Percentiles rank a stretch among this genome's conserved stretches.
phyloP scores from a whole-genome alignment of 2,113 vertebrate genomes.

The Gracilinanus agilis region DNA sequence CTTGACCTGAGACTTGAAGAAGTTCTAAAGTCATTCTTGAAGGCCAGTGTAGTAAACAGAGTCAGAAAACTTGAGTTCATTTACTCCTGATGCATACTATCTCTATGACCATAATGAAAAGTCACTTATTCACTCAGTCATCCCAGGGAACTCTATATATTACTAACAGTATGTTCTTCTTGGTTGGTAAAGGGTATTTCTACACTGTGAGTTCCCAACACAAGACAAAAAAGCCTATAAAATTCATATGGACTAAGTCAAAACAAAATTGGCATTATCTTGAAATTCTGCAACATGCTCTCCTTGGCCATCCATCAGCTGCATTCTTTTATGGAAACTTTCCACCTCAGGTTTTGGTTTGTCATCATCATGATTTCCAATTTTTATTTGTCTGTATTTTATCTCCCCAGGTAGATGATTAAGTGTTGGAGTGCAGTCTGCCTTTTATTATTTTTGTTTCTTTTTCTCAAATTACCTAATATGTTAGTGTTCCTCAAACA shows the following conservation, averaged over 20 bases:
- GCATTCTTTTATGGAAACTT: neutral
- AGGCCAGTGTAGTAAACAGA: neutral
- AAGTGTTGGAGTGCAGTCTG: neutral
- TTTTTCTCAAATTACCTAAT: neutral
- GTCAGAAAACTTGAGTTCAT: neutral
- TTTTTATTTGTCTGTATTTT: neutral
- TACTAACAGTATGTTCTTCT: neutral
- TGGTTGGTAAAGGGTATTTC: neutral
- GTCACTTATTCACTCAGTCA: neutral
- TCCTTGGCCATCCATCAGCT: constrained; percentile 17
- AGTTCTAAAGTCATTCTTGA: neutral
- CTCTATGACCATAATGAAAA: neutral
- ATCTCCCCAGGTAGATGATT: constrained; percentile 2
- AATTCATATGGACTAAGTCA: constrained; percentile 1
- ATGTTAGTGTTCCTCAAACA: neutral
- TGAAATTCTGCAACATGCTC: constrained; percentile 8
- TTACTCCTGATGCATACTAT: neutral
- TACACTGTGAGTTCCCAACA: neutral
- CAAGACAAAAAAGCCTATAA: neutral
- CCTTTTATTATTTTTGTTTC: constrained; percentile 20
- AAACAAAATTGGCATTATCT: constrained; percentile 18
- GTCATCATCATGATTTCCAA: neutral
- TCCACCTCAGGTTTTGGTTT: neutral
- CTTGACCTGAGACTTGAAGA: neutral
- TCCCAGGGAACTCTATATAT: neutral